These are phyloP conservation scores for Troides oblongomaculatus DNA, from an alignment of 2,888 invertebrate species.

Conservation along the genomic window DNA sequence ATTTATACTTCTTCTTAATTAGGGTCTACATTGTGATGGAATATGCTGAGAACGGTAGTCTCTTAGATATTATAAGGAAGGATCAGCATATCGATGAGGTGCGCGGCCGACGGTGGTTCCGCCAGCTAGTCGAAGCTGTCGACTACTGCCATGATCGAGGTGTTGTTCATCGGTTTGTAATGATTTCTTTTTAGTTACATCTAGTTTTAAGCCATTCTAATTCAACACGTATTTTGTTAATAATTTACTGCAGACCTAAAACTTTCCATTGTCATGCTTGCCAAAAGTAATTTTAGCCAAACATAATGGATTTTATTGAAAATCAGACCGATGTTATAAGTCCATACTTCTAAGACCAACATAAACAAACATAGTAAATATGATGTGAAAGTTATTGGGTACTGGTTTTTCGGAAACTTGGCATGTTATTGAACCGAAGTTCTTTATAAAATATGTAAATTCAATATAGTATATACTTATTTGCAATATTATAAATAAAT, in stretches of 20 bases:
- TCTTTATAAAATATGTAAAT: too few relatives aligned
- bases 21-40: slow-evolving; percentile 93
- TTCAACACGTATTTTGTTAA: not conserved
- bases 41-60: slow-evolving; percentile 88
- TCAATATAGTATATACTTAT: too few relatives aligned
- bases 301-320: too few relatives aligned
- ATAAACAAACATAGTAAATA: too few relatives aligned
- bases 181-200: not conserved
- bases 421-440: too few relatives aligned
- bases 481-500: too few relatives aligned
- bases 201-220: not conserved
- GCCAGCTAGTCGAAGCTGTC: slow-evolving; percentile 86
- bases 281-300: too few relatives aligned
- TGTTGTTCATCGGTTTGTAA: slow-evolving; percentile 87
- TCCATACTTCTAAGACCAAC: too few relatives aligned
- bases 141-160: slow-evolving; percentile 89
- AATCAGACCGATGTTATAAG: too few relatives aligned
- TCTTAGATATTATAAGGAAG: slow-evolving; percentile 87
- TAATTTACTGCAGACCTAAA: not conserved
- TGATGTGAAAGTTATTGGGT: too few relatives aligned
- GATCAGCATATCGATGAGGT: slow-evolving; percentile 85
- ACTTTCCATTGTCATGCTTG: not conserved
- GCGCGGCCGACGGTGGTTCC: slow-evolving; percentile 85
- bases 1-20: slow-evolving; percentile 10
- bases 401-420: too few relatives aligned